These are phyloP conservation scores for Siniperca undulata DNA, from an alignment of 2,797 vertebrate genomes.

Conservation along the genomic window DNA sequence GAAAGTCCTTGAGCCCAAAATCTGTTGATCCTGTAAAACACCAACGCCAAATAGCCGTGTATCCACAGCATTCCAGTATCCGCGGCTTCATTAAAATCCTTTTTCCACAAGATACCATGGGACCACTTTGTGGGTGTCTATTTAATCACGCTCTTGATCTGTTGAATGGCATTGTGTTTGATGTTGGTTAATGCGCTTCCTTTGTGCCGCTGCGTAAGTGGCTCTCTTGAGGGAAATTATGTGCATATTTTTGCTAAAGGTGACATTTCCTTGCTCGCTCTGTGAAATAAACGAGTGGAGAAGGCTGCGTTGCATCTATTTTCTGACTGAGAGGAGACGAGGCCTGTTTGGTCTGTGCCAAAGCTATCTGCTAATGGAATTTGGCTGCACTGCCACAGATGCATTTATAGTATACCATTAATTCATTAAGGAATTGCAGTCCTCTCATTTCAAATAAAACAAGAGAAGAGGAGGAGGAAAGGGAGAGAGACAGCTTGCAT, in stretches of 20 bases:
- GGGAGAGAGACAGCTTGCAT: conserved; percentile 36
- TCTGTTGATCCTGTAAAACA: conserved; percentile 63
- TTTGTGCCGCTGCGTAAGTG: conserved; percentile 76
- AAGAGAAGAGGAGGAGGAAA: conserved; percentile 32
- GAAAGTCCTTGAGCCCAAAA: conserved; percentile 30
- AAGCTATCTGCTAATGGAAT: conserved; percentile 83
- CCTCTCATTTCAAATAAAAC: conserved; percentile 65
- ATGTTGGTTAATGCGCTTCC: conserved; percentile 78
- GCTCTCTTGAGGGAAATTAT: conserved; percentile 81
- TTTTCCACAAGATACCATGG: conserved; percentile 66
- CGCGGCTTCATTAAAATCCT: conserved; percentile 65
- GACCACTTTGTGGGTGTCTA: conserved; percentile 73
- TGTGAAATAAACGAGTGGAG: conserved; percentile 49
- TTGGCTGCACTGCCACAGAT: conserved; percentile 70
- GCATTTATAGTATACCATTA: conserved; percentile 77
- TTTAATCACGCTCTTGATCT: conserved; percentile 82
- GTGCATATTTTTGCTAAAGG: conserved; percentile 82
- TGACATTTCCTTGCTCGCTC: conserved; percentile 75
- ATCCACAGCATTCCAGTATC: conserved; percentile 71
- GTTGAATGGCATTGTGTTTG: conserved; percentile 77
- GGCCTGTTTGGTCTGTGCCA: conserved; percentile 70
- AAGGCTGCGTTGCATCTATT: conserved; percentile 48
- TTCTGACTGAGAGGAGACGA: conserved; percentile 46
- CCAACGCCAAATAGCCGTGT: conserved; percentile 49
- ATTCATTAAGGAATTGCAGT: conserved; percentile 80